A percentile compares a stretch with the other conserved stretches of the same genome.
These are phyloP conservation scores for Mimas tiliae DNA, from an alignment of 2,888 invertebrate genomes.

Conservation along the genomic window DNA sequence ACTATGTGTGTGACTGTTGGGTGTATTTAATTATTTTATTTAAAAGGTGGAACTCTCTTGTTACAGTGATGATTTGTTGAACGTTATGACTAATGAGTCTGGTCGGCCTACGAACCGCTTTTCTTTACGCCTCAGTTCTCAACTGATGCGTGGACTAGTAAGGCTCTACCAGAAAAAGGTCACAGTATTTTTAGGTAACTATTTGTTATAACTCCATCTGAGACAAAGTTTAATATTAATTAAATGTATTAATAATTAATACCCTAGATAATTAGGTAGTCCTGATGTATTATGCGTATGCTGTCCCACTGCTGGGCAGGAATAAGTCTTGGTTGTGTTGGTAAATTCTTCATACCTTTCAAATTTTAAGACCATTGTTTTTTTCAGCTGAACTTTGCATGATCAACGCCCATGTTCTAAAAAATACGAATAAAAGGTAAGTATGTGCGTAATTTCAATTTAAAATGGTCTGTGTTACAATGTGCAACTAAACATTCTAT, in stretches of 20 bases:
- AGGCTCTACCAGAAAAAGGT: slow-evolving; percentile 71
- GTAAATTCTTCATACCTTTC: no score
- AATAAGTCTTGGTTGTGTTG: no score
- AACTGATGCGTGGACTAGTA: slow-evolving; percentile 69
- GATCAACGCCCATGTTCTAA: slow-evolving; percentile 69
- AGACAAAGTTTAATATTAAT: not conserved
- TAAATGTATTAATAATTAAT: no score
- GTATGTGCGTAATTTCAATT: slow-evolving; percentile 33
- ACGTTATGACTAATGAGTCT: slow-evolving; percentile 71
- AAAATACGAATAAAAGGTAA: slow-evolving; percentile 69
- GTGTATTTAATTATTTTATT: no score
- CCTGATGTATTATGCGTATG: no score
- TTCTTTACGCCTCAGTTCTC: slow-evolving; percentile 74
- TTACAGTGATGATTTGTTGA: slow-evolving; percentile 65
- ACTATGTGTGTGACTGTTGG: no score
- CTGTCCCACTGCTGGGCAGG: no score
- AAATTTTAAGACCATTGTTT: slow-evolving; percentile 25
- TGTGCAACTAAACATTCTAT: no score
- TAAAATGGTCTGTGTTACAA: no score
- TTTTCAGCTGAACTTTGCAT: slow-evolving; percentile 67
- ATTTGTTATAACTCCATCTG: not conserved
- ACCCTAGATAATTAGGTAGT: no score
- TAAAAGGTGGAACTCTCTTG: slow-evolving; percentile 5
- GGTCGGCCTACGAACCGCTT: slow-evolving; percentile 68
- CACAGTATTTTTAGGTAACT: slow-evolving; percentile 61